Percentiles rank a stretch among this genome's conserved stretches.
Evolutionary conservation across 2,888 invertebrate species (phyloP).

Genomic region (Dynastes hyllus): DNA sequence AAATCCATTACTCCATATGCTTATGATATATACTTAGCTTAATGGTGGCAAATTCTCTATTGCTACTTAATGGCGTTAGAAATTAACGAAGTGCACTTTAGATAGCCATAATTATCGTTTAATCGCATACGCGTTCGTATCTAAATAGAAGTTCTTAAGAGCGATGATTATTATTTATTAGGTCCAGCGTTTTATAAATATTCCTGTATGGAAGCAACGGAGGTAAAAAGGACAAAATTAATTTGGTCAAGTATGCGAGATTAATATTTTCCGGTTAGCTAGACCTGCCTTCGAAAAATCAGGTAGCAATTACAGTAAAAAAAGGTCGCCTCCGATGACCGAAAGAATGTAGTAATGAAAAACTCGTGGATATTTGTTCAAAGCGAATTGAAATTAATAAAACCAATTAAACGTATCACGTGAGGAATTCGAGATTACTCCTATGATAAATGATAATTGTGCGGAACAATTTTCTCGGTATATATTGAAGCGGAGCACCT

Average conservation of each 20-base stretch:
- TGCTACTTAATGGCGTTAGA: conserved; percentile 31
- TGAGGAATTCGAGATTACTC: conserved; percentile 53
- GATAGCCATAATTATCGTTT: conserved; percentile 29
- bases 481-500: conserved; percentile 51
- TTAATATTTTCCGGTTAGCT: conserved; percentile 51
- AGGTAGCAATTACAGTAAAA: conserved; percentile 49
- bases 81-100: conserved; percentile 29
- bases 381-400: conserved; percentile 53
- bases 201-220: neutral
- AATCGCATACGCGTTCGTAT: conserved; percentile 6
- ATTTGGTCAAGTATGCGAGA: conserved; percentile 47
- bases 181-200: conserved; percentile 28
- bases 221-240: conserved; percentile 42
- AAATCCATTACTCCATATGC: too few species aligned
- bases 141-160: conserved; percentile 29
- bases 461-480: conserved; percentile 55
- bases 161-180: conserved; percentile 28
- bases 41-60: conserved; percentile 23
- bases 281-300: conserved; percentile 50
- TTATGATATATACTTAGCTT: neutral
- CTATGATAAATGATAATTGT: conserved; percentile 57
- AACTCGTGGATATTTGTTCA: conserved; percentile 44
- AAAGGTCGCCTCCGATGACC: conserved; percentile 44
- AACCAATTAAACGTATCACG: conserved; percentile 56
- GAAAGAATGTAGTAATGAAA: conserved; percentile 47